A percentile compares a stretch with the other conserved stretches of the same genome.
phyloP scores from a whole-genome alignment of 2,113 vertebrate genomes.

The Rynchops niger region DNA sequence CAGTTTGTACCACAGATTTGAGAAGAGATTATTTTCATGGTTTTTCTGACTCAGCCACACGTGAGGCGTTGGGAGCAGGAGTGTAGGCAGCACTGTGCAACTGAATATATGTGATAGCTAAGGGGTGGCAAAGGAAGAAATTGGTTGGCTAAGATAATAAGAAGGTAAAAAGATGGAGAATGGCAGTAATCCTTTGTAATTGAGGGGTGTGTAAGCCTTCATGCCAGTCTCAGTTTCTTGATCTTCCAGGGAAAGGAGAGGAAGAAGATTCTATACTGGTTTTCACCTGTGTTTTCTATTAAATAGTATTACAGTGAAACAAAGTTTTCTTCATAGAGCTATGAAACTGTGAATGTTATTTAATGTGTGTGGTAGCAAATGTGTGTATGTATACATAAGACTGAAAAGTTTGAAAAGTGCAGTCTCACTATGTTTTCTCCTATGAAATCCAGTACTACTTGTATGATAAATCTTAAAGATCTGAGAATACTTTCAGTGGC shows the following conservation, averaged over 20 bases:
- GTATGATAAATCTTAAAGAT: not conserved
- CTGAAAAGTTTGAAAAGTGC: not conserved
- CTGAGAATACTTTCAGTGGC: not conserved
- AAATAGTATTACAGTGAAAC: not conserved
- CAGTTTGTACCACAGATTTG: not conserved
- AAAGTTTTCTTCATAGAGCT: not conserved
- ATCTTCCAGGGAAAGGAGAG: not conserved
- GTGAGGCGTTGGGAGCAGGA: not conserved
- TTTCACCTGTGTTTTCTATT: not conserved
- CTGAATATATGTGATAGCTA: not conserved
- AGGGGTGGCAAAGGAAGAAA: not conserved
- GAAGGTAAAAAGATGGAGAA: not conserved
- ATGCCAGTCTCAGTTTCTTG: not conserved
- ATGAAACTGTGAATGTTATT: not conserved
- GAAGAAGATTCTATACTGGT: not conserved
- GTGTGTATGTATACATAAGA: not conserved
- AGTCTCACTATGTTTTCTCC: not conserved
- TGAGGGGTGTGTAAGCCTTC: not conserved
- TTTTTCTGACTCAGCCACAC: not conserved
- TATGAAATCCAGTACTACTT: not conserved
- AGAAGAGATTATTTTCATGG: not conserved
- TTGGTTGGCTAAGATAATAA: not conserved
- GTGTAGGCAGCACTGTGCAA: not conserved
- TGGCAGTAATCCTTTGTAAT: not conserved
- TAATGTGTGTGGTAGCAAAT: not conserved